These are phyloP conservation scores for Sinonovacula constricta DNA, from an alignment of 1,140 invertebrate species.

Conservation along the genomic window DNA sequence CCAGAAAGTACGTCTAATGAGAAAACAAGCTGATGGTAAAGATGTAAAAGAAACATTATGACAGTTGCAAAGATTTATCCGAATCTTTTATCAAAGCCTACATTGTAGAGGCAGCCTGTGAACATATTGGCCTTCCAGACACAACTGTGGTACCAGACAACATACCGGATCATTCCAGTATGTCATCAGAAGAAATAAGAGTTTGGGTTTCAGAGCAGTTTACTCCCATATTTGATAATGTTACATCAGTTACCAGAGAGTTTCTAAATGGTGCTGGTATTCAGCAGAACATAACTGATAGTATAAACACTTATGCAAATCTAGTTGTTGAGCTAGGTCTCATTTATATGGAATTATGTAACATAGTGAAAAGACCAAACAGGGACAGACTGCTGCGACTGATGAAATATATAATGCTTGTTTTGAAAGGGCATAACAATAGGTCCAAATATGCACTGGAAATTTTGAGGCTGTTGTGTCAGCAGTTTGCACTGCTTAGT, in stretches of 20 bases:
- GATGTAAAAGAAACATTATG: slow-evolving; percentile 6
- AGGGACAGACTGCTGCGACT: not conserved
- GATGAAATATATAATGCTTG: slow-evolving; percentile 10
- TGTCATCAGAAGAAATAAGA: slow-evolving; percentile 4
- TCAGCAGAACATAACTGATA: not conserved
- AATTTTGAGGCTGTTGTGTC: slow-evolving; percentile 9
- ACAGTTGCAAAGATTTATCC: slow-evolving; percentile 6
- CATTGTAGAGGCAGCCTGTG: not conserved
- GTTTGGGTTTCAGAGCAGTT: not conserved
- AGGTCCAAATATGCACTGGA: slow-evolving; percentile 27
- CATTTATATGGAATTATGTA: not conserved
- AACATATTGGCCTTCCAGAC: not conserved
- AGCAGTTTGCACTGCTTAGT: slow-evolving; percentile 17
- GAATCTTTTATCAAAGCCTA: not conserved
- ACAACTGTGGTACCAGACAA: not conserved
- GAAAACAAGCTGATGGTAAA: not conserved
- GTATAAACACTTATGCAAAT: not conserved
- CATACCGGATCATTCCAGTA: not conserved
- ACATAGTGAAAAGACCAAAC: slow-evolving; percentile 7
- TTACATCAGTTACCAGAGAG: not conserved
- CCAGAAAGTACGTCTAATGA: not conserved
- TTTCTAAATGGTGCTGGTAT: not conserved
- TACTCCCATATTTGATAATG: not conserved
- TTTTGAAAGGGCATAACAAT: slow-evolving; percentile 24
- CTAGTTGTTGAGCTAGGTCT: not conserved